Evolutionary conservation across 30 jellyfish, hydroid and myxozoan genomes (phyloP).

Genomic region (Phacellophora camtschatica): DNA sequence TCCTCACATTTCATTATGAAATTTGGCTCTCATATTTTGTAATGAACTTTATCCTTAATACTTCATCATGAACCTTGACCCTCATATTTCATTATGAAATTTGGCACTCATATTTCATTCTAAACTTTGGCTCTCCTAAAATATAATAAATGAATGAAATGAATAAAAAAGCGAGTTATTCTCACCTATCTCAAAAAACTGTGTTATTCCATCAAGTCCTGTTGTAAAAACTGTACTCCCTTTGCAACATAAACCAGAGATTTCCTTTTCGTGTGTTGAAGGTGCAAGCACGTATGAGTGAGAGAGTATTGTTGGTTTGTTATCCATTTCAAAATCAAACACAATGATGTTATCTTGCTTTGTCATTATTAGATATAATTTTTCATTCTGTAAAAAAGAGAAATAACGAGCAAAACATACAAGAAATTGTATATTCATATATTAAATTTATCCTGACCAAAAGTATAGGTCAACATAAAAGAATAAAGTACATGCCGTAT

Average conservation of each 20-base stretch:
- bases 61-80: too few relatives aligned
- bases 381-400: neutral
- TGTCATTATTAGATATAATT: constrained; percentile 3
- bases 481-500: too few relatives aligned
- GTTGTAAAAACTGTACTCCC: constrained; percentile 9
- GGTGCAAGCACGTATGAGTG: constrained; percentile 35
- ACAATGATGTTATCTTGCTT: constrained; percentile 17
- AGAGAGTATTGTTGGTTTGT: neutral
- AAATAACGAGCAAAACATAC: too few relatives aligned
- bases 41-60: too few relatives aligned
- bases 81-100: too few relatives aligned
- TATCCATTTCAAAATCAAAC: neutral
- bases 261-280: constrained; percentile 14
- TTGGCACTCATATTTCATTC: too few relatives aligned
- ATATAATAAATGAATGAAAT: neutral
- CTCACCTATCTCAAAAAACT: constrained; percentile 29
- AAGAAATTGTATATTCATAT: too few relatives aligned
- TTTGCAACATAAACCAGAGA: constrained; percentile 22
- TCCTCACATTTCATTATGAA: too few relatives aligned
- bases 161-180: neutral
- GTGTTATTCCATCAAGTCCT: constrained; percentile 33
- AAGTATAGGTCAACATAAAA: too few relatives aligned
- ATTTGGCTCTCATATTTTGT: too few relatives aligned
- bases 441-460: too few relatives aligned
- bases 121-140: neutral